These are phyloP conservation scores for Varroa destructor DNA, from an alignment of 1,140 invertebrate genomes.

Conservation along the genomic window DNA sequence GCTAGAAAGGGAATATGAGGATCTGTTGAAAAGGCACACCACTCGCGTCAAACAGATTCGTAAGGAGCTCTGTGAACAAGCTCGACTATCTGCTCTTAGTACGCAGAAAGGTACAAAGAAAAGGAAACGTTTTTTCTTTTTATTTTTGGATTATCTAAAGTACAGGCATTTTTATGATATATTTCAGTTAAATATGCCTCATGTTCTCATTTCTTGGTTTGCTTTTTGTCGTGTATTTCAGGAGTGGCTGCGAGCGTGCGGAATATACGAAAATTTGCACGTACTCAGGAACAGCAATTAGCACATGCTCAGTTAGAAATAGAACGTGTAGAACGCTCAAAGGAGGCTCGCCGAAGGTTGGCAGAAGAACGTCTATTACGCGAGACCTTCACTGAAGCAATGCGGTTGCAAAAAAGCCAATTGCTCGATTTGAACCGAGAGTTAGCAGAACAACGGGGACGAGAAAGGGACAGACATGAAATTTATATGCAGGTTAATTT, in stretches of 20 bases:
- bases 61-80: background rate
- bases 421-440: constrained; percentile 1
- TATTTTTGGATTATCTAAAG: background rate
- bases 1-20: constrained; percentile 1
- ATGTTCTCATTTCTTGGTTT: background rate
- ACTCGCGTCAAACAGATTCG: constrained; percentile 6
- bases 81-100: background rate
- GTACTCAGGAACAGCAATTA: background rate
- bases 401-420: constrained; percentile 8
- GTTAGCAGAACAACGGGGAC: background rate
- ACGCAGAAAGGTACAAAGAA: constrained; percentile 13
- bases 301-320: constrained; percentile 11
- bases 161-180: background rate
- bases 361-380: constrained; percentile 11
- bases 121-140: background rate
- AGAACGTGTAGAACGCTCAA: background rate
- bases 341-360: background rate
- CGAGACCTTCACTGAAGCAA: constrained; percentile 12
- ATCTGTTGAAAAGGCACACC: background rate
- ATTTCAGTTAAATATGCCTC: background rate
- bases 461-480: background rate
- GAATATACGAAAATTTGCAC: background rate
- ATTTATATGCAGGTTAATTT: constrained; percentile 13
- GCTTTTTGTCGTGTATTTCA: background rate
- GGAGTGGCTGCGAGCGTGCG: background rate